Evolutionary conservation across 1,140 invertebrate species (phyloP).

Genomic region (Drosophila pseudoobscura): DNA sequence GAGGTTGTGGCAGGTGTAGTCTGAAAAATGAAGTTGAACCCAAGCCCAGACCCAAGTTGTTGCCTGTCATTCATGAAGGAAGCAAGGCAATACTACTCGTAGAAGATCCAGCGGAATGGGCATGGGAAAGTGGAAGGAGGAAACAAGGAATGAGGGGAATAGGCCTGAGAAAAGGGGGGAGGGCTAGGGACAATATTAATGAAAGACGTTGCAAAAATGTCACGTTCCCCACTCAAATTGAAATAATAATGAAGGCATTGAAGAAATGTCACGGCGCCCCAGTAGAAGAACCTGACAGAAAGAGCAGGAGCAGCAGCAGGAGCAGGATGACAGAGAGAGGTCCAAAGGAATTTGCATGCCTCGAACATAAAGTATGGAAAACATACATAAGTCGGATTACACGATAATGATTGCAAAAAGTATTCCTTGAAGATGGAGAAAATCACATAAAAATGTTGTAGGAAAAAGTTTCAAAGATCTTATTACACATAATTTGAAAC

Average conservation of each 20-base stretch:
- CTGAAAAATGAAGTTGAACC: slow-evolving; percentile 76
- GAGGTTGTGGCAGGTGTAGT: slow-evolving; percentile 67
- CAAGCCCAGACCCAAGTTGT: slow-evolving; percentile 51
- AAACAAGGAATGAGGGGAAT: background rate
- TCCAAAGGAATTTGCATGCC: slow-evolving; percentile 41
- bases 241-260: slow-evolving; percentile 64
- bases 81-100: slow-evolving; percentile 18
- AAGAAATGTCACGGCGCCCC: slow-evolving; percentile 49
- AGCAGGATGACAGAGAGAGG: background rate
- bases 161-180: slow-evolving; percentile 5
- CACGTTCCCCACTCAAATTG: slow-evolving; percentile 56
- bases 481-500: no score
- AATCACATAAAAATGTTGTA: no score
- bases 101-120: slow-evolving; percentile 19
- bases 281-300: slow-evolving; percentile 14
- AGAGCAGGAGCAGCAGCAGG: slow-evolving; percentile 3
- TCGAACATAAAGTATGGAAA: slow-evolving; percentile 4
- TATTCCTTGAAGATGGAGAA: no score
- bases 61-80: slow-evolving; percentile 64
- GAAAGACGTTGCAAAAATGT: slow-evolving; percentile 62
- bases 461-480: no score
- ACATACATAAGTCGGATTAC: slow-evolving; percentile 23
- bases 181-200: slow-evolving; percentile 48
- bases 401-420: no score
- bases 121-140: slow-evolving; percentile 11